Conservation (phyloP, 2,888 invertebrate species). For the Mamestra brassicae region DNA sequence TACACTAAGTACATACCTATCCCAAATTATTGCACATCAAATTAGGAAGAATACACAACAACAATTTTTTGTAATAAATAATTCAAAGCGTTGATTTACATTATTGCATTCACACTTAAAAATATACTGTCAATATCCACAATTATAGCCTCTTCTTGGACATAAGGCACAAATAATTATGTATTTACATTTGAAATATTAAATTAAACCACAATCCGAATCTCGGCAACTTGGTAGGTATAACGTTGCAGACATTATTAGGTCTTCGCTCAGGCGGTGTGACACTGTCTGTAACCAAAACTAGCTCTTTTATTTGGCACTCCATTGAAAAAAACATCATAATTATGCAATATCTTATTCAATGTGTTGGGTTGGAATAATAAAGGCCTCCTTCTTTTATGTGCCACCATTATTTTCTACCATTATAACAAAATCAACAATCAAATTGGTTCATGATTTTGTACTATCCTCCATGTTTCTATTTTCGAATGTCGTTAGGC, state of each 20-base stretch:
- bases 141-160: conserved; percentile 19
- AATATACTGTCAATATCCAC: conserved; percentile 10
- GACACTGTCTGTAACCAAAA: neutral
- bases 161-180: neutral
- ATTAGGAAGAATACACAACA: conserved; percentile 71
- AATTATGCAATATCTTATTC: neutral
- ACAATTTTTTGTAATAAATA: conserved; percentile 70
- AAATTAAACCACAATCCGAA: neutral
- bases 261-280: neutral
- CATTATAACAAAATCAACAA: conserved; percentile 30
- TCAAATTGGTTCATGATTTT: conserved; percentile 28
- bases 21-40: conserved; percentile 81
- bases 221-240: neutral
- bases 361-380: neutral
- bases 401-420: neutral
- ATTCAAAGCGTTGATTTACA: conserved; percentile 51
- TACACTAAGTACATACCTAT: conserved; percentile 61
- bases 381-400: conserved; percentile 3
- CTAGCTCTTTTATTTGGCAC: neutral
- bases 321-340: neutral
- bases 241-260: neutral
- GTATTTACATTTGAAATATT: conserved; percentile 39
- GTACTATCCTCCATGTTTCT: conserved; percentile 27
- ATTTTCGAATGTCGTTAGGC: conserved; percentile 38
- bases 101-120: conserved; percentile 47